phyloP scores from a whole-genome alignment of 2,888 invertebrate genomes.

The Podabrus alpinus region DNA sequence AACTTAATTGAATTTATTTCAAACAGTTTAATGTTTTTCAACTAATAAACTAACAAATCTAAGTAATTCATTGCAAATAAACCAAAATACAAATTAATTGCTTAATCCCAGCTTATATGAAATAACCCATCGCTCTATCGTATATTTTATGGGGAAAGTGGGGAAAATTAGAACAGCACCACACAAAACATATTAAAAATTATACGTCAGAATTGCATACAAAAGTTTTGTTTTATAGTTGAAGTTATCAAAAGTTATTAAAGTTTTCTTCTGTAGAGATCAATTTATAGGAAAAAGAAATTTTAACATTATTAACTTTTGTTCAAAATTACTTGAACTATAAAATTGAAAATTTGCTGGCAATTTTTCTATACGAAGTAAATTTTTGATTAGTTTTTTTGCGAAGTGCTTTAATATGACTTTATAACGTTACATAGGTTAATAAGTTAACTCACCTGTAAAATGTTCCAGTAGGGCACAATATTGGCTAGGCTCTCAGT shows the following conservation, averaged over 20 bases:
- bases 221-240: neutral
- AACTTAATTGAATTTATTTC: neutral
- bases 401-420: no score
- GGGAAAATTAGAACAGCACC: no score
- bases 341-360: no score
- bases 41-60: neutral
- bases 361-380: no score
- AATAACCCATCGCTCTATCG: neutral
- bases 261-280: no score
- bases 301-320: no score
- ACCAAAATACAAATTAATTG: neutral
- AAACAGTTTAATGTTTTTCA: neutral
- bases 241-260: neutral
- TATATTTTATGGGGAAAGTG: neutral
- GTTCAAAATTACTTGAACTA: no score
- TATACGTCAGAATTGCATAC: no score
- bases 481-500: slow-evolving; percentile 90
- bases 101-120: neutral
- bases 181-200: neutral
- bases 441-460: slow-evolving; percentile 70
- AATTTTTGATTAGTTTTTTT: no score
- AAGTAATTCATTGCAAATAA: neutral
- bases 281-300: no score
- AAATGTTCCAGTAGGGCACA: slow-evolving; percentile 90
- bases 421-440: no score